These are phyloP conservation scores for Acrocyrtus sp. DNA, from an alignment of 2,888 invertebrate species.

Conservation along the genomic window DNA sequence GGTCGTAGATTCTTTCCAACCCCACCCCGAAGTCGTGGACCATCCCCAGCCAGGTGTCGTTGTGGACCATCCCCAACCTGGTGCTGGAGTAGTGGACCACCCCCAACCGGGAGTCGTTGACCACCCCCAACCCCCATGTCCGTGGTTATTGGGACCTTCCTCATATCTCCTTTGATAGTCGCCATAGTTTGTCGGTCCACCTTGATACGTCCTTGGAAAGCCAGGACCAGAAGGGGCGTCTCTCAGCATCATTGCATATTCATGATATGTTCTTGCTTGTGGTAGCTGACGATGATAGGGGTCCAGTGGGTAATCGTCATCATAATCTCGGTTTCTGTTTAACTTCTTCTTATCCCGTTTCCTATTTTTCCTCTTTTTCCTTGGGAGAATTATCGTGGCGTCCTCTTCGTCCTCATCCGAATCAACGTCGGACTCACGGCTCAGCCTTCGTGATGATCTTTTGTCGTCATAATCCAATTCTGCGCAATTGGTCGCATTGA, in stretches of 20 bases:
- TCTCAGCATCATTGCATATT: constrained; percentile 39
- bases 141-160: constrained; percentile 2
- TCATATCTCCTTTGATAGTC: constrained; percentile 13
- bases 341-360: constrained; percentile 22
- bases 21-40: no score
- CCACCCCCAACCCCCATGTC: neutral
- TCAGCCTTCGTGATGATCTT: neutral
- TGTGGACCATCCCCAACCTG: constrained; percentile 13
- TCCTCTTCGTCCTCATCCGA: constrained; percentile 30
- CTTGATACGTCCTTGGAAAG: neutral
- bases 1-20: neutral
- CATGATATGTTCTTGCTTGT: constrained; percentile 26
- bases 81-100: constrained; percentile 4
- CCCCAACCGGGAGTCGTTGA: no score
- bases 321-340: no score
- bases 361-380: constrained; percentile 9
- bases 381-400: constrained; percentile 30
- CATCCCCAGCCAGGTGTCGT: neutral
- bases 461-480: constrained; percentile 19
- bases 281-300: constrained; percentile 27
- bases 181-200: constrained; percentile 23
- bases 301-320: constrained; percentile 23
- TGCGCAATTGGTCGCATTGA: constrained; percentile 28
- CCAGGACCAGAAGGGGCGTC: constrained; percentile 7
- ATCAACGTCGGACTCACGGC: neutral